Evolutionary conservation across 2,888 invertebrate genomes (phyloP).

Genomic region (Dynastes tityus): DNA sequence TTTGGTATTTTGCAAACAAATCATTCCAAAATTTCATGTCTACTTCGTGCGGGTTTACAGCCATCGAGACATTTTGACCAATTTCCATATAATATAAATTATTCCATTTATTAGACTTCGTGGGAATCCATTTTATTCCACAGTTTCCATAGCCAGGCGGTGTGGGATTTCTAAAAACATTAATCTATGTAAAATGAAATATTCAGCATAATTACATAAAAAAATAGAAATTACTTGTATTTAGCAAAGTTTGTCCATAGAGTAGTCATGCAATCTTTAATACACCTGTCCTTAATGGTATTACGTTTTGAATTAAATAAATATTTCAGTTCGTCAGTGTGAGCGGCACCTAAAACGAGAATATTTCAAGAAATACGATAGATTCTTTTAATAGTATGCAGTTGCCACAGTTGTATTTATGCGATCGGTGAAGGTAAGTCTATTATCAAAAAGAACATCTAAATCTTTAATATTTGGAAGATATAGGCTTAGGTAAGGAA

Average conservation of each 20-base stretch:
- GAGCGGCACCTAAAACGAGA: conserved; percentile 55
- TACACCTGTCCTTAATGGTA: conserved; percentile 62
- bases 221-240: conserved; percentile 52
- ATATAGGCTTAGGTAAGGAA: too few species aligned
- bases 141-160: too few species aligned
- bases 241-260: conserved; percentile 59
- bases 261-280: conserved; percentile 61
- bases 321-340: conserved; percentile 56
- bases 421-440: too few species aligned
- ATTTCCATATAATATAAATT: conserved; percentile 59
- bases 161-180: too few species aligned
- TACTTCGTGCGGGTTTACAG: conserved; percentile 53
- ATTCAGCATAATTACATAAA: neutral
- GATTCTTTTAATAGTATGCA: too few species aligned
- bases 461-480: too few species aligned
- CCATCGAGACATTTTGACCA: conserved; percentile 51
- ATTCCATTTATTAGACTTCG: conserved; percentile 23
- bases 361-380: too few species aligned
- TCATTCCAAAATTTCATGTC: conserved; percentile 60
- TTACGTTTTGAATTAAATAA: conserved; percentile 62
- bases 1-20: conserved; percentile 56
- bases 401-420: too few species aligned
- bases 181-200: too few species aligned
- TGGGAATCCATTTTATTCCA: too few species aligned
- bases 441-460: too few species aligned